Conservation (phyloP, 1,140 invertebrate genomes). For the Trichoplusia ni region DNA sequence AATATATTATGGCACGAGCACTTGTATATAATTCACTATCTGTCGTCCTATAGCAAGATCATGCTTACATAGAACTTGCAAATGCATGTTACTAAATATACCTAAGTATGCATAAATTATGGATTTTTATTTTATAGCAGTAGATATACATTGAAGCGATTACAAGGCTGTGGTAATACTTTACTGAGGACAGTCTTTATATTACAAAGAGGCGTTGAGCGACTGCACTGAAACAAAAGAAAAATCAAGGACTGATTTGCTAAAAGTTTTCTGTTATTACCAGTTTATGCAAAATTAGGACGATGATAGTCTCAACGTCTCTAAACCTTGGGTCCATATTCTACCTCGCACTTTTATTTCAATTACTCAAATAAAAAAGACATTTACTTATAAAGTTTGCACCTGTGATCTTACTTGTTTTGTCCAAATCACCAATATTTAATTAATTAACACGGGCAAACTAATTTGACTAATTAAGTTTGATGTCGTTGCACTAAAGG, state of each 20-base stretch:
- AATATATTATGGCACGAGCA: conserved; percentile 23
- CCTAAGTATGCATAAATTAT: conserved; percentile 33
- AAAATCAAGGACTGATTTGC: background rate
- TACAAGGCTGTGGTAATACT: background rate
- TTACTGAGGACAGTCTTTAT: no score
- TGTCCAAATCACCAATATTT: no score
- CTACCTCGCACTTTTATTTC: no score
- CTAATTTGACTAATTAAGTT: no score
- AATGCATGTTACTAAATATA: conserved; percentile 34
- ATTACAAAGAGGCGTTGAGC: background rate
- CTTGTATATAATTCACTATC: conserved; percentile 32
- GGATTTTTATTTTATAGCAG: conserved; percentile 40
- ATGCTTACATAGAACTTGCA: conserved; percentile 27
- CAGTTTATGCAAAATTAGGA: background rate
- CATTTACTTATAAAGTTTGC: no score
- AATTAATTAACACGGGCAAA: no score
- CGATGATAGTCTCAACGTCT: background rate
- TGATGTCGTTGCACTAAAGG: no score
- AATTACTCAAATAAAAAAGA: no score
- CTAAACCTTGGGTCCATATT: no score
- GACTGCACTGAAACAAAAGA: background rate
- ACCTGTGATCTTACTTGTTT: no score
- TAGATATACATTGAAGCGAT: background rate
- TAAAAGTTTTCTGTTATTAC: background rate
- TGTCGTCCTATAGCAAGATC: conserved; percentile 25